Evolutionary conservation across 2,888 invertebrate species (phyloP), one percentile per base, ranked within the genome.

Genomic region (Eupithecia tripunctaria): DNA sequence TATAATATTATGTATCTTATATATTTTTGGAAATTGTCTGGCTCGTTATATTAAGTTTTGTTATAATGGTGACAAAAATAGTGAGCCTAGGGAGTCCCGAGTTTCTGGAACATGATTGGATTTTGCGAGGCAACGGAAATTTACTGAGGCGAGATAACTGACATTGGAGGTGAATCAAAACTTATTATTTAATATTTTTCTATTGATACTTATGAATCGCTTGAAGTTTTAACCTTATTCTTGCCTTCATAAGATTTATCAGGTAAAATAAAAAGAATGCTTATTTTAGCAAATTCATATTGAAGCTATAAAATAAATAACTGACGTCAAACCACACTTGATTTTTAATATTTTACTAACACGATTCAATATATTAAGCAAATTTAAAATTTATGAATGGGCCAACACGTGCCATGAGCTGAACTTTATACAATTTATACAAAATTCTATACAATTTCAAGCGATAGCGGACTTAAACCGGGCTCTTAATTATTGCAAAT

Each of bases 1-100:
- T 81, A 78, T 79, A 78, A 80, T 79, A 32, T 4, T 32, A 76
- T 72, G 76, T 65, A 63, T 21, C 10, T 36, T 63, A 63, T 29
- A 70, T 70, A 67, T 67, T 67, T 76, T 75, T 72, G 43, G 66
- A 56, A 67, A 65, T 47, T 64, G 47, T 67, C 68, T 60, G 43
- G 64, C 66, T 47, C 56, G 59, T 41, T 41, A 27, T 25, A 43
- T 36, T 60, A 60, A 32, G 60, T 71, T 65, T 65, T 38, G 38
- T 65, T 56, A 36, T 29, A 41, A 65, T 65, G 56, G 38, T 27
- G 47, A 47, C 47, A 68, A 32, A 62, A 51, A 56, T 56, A 67
- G 21, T 14, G 36, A 21, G 38, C 38, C 38, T 64, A 38, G 64
- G 38, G 64, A 38, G 21, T 15, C 21, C 21, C 10, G 21, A 41